Percentiles rank a stretch among this genome's conserved stretches.
Conservation (phyloP, 2,113 vertebrate genomes). For the Anguilla japonica region DNA sequence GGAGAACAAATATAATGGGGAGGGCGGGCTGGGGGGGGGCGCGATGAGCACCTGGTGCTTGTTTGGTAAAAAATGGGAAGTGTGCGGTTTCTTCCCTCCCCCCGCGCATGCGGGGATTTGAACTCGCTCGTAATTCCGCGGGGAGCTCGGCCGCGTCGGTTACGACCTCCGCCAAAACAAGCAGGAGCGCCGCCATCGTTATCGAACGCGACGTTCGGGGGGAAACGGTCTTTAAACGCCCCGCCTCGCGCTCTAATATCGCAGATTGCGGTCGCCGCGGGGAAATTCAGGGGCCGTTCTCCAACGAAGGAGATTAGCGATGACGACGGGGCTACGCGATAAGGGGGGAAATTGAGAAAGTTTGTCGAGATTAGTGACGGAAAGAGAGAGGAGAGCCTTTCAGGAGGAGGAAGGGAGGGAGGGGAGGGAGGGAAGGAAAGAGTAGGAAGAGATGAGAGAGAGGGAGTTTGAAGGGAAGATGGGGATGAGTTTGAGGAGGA, state of each 20-base stretch:
- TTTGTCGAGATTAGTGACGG: not conserved
- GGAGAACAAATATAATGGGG: constrained; percentile 42
- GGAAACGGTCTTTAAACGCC: not conserved
- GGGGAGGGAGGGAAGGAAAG: constrained; percentile 12
- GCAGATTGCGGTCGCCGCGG: not conserved
- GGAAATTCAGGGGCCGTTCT: not conserved
- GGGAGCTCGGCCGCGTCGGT: constrained; percentile 39
- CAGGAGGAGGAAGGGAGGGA: constrained; percentile 37
- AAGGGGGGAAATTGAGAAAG: not conserved
- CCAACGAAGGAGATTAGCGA: not conserved
- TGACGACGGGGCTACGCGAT: no score
- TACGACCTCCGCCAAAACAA: constrained; percentile 15
- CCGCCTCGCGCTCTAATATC: not conserved
- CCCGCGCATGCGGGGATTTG: constrained; percentile 36
- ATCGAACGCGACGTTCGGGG: not conserved
- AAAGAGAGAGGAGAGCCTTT: constrained; percentile 44
- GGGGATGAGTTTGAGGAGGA: constrained; percentile 33
- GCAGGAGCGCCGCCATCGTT: not conserved
- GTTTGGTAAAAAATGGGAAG: constrained; percentile 60
- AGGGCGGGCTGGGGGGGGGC: no score
- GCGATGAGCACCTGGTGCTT: constrained; percentile 66
- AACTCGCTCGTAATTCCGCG: constrained; percentile 47
- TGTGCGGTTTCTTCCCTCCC: constrained; percentile 49
- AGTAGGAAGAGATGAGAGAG: not conserved
- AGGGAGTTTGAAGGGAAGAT: not conserved